Evolutionary conservation across 2,888 invertebrate genomes (phyloP).

Genomic region (Agriopis marginaria): DNA sequence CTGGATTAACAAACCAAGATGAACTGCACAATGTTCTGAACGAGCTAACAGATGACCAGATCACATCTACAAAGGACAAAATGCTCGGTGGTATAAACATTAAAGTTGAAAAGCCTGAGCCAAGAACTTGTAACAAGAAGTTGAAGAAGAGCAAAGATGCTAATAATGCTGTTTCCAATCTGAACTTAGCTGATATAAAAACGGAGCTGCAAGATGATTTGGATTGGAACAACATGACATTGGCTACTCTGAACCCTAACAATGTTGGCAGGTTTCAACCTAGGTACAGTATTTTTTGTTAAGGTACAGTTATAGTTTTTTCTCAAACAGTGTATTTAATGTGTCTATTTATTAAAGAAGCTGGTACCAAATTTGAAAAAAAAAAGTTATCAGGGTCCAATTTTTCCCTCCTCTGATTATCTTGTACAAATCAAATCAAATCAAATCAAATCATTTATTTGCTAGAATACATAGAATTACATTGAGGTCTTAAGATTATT

Average conservation of each 20-base stretch:
- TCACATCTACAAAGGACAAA: constrained; percentile 67
- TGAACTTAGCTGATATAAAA: constrained; percentile 78
- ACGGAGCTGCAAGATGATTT: constrained; percentile 81
- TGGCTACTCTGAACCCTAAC: constrained; percentile 78
- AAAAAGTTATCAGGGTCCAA: no score
- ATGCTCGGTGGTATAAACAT: constrained; percentile 80
- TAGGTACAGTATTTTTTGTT: constrained; percentile 67
- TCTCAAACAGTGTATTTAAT: neutral
- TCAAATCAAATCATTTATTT: no score
- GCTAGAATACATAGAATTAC: no score
- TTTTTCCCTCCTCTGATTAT: no score
- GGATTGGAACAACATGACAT: constrained; percentile 81
- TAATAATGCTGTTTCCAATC: constrained; percentile 47
- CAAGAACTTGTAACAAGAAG: constrained; percentile 63
- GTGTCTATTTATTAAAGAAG: no score
- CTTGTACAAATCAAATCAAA: no score
- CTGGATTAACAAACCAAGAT: constrained; percentile 64
- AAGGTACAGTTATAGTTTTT: neutral
- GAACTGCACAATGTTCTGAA: constrained; percentile 65
- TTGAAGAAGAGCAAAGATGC: constrained; percentile 66
- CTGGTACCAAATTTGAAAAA: neutral
- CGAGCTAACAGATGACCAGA: constrained; percentile 57
- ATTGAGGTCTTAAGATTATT: no score
- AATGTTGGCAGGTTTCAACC: constrained; percentile 74
- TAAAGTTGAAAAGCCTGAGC: constrained; percentile 67